Evolutionary conservation across 2,888 invertebrate genomes (phyloP).

Genomic region (Papilio demoleus): DNA sequence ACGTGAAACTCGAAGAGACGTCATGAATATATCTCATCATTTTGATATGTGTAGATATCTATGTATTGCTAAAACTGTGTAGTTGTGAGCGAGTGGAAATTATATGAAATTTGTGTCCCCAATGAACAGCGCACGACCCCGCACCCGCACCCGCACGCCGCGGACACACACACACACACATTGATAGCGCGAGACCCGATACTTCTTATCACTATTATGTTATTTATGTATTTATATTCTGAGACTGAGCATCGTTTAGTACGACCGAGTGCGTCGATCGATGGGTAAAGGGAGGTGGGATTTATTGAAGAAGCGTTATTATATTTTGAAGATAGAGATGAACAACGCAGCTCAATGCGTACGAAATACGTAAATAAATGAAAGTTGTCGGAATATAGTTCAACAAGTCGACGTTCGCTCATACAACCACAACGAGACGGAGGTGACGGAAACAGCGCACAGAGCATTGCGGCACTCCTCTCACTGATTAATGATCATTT

Average conservation of each 20-base stretch:
- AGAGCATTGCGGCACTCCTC: too few relatives aligned
- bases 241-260: slow-evolving; percentile 47
- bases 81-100: neutral
- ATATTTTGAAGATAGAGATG: neutral
- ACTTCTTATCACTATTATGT: slow-evolving; percentile 37
- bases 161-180: slow-evolving; percentile 12
- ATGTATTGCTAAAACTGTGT: neutral
- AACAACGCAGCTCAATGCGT: neutral
- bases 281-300: neutral
- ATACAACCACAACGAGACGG: too few relatives aligned
- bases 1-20: too few relatives aligned
- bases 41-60: neutral
- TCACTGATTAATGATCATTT: too few relatives aligned
- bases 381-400: too few relatives aligned
- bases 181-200: slow-evolving; percentile 25
- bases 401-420: neutral
- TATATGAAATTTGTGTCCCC: neutral
- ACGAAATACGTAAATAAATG: too few relatives aligned
- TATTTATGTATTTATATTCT: slow-evolving; percentile 43
- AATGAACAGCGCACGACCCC: neutral
- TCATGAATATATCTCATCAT: too few relatives aligned
- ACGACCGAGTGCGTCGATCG: slow-evolving; percentile 39
- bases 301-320: neutral
- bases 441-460: too few relatives aligned
- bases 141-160: neutral